phyloP scores from a whole-genome alignment of 2,113 vertebrate genomes.

The Grammomys dolichurus region DNA sequence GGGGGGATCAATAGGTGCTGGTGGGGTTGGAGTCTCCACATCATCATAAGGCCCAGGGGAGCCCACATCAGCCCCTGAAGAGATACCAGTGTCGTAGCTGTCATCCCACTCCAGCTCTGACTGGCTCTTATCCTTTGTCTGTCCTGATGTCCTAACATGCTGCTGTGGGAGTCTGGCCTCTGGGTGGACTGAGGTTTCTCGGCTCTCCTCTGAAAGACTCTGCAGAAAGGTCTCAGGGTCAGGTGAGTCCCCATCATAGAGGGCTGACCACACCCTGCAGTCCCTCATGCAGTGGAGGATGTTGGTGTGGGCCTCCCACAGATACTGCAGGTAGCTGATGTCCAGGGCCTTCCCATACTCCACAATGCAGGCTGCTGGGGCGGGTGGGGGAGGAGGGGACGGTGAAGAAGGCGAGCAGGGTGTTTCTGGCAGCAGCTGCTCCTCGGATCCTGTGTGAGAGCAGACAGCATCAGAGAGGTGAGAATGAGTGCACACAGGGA shows the following conservation, averaged over 20 bases:
- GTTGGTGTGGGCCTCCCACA: constrained; percentile 92
- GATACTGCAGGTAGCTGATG: constrained; percentile 97
- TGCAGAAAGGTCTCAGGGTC: constrained; percentile 91
- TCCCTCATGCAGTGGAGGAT: constrained; percentile 92
- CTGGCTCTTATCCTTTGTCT: constrained; percentile 84
- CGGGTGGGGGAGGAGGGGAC: neutral
- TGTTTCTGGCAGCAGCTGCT: constrained; percentile 12
- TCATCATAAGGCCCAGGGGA: constrained; percentile 70
- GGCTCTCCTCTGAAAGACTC: constrained; percentile 86
- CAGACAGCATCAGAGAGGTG: neutral
- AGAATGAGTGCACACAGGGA: neutral
- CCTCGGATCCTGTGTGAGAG: constrained; percentile 79
- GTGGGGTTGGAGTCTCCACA: constrained; percentile 59
- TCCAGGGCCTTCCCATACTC: constrained; percentile 93
- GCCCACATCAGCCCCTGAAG: constrained; percentile 83
- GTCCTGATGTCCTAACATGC: constrained; percentile 7
- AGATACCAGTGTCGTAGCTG: constrained; percentile 94
- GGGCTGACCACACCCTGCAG: constrained; percentile 95
- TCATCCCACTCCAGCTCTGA: constrained; percentile 98
- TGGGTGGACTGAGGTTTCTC: constrained; percentile 36
- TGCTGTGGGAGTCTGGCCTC: constrained; percentile 75
- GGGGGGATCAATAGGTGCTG: constrained; percentile 88
- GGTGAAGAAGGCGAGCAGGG: neutral
- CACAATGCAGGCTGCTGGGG: constrained; percentile 91
- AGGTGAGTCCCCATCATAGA: constrained; percentile 94